Evolutionary conservation across 2,888 invertebrate genomes (phyloP).

Genomic region (Eupeodes latifasciatus): DNA sequence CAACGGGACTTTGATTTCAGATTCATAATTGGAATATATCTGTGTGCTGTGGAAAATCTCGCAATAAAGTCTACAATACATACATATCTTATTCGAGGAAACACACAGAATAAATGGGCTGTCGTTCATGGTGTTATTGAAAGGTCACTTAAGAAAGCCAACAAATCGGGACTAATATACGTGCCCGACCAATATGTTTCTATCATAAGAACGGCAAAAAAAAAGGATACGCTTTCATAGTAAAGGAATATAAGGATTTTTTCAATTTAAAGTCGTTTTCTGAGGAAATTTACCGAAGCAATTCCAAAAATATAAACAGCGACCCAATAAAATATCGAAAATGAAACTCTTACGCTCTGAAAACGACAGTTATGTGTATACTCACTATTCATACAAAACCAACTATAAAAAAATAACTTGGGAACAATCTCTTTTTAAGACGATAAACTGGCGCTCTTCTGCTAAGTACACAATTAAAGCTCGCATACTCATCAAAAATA

Average conservation of each 20-base stretch:
- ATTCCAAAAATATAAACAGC: too few species aligned
- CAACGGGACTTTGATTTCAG: conserved; percentile 32
- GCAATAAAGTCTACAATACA: conserved; percentile 38
- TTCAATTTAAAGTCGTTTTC: conserved; percentile 5
- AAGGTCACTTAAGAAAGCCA: too few species aligned
- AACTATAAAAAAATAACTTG: conserved; percentile 38
- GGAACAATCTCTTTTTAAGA: conserved; percentile 30
- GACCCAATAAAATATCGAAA: too few species aligned
- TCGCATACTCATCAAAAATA: too few species aligned
- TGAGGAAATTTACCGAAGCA: too few species aligned
- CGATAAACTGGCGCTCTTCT: conserved; percentile 35
- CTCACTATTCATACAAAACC: conserved; percentile 21
- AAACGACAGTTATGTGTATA: conserved; percentile 24
- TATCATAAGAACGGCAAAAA: conserved; percentile 27
- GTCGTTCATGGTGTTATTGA: neutral
- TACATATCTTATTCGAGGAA: conserved; percentile 21
- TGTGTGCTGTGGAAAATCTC: conserved; percentile 34
- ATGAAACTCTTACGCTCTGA: too few species aligned
- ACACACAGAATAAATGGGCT: conserved; percentile 27
- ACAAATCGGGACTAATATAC: too few species aligned
- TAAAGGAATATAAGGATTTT: conserved; percentile 33
- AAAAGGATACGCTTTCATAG: conserved; percentile 20
- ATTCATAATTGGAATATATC: conserved; percentile 33
- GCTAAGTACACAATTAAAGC: neutral
- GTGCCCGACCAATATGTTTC: neutral